Evolutionary conservation across 2,113 vertebrate species (phyloP).

Genomic region (Setophaga petechia): DNA sequence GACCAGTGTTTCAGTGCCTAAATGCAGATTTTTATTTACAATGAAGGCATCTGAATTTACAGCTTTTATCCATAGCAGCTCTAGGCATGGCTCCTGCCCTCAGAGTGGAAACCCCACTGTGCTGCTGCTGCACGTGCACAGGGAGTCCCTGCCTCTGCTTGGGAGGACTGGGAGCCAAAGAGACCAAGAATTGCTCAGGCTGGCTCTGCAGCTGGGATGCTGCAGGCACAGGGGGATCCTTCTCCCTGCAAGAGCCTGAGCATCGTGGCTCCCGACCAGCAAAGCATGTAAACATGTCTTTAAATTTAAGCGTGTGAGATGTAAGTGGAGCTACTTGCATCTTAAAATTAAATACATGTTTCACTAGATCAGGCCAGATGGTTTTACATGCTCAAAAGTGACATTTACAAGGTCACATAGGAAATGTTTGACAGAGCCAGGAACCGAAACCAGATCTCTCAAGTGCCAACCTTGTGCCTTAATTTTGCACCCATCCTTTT

Average conservation of each 20-base stretch:
- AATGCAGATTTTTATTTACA: background rate
- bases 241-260: background rate
- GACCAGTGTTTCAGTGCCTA: background rate
- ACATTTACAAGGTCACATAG: conserved; percentile 66
- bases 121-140: background rate
- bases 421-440: conserved; percentile 56
- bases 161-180: background rate
- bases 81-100: background rate
- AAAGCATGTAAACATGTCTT: conserved; percentile 45
- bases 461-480: conserved; percentile 3
- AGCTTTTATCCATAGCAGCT: background rate
- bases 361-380: conserved; percentile 57
- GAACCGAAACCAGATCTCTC: conserved; percentile 35
- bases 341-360: conserved; percentile 69
- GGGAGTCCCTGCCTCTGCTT: background rate
- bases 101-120: background rate
- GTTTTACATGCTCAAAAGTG: conserved; percentile 59
- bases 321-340: conserved; percentile 42
- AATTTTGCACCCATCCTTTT: background rate
- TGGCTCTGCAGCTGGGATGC: fast-evolving
- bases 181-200: background rate
- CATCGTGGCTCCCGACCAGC: background rate
- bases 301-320: conserved; percentile 35
- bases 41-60: background rate
- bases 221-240: background rate